Evolutionary conservation across 2,888 invertebrate genomes (phyloP).

Genomic region (Diarsia brunnea): DNA sequence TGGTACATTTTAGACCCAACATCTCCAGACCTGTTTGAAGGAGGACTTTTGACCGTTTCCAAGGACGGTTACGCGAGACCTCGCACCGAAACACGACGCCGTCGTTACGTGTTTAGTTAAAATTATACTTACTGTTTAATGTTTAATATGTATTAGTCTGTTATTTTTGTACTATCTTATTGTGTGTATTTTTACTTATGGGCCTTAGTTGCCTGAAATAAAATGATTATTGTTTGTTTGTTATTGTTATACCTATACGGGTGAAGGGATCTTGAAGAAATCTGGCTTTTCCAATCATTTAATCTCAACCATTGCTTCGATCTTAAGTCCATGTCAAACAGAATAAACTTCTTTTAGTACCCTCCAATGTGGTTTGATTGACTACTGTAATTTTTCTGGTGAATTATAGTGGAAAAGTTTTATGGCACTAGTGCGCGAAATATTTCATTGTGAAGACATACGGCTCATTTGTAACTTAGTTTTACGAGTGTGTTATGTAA

Average conservation of each 20-base stretch:
- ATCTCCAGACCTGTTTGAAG: no score
- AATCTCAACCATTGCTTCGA: neutral
- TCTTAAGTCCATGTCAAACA: neutral
- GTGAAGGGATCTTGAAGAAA: neutral
- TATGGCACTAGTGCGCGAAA: constrained; percentile 19
- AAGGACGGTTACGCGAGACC: no score
- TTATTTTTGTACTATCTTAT: no score
- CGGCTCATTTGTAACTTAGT: constrained; percentile 18
- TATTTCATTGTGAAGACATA: constrained; percentile 34
- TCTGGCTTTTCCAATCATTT: neutral
- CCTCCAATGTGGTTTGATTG: constrained; percentile 6
- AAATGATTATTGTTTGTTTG: no score
- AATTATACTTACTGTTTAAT: no score
- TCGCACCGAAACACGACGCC: no score
- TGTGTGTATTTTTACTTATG: no score
- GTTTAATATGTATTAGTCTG: no score
- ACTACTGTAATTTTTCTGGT: constrained; percentile 48
- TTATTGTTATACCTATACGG: neutral
- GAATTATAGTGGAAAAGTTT: constrained; percentile 43
- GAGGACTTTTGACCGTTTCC: no score
- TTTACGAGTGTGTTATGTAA: constrained; percentile 6
- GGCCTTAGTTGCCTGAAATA: no score
- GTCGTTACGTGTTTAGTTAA: no score
- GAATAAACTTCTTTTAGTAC: constrained; percentile 10
- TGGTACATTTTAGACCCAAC: no score